These are phyloP conservation scores for Pristionchus entomophagus DNA, from an alignment of 2,888 invertebrate species.

Conservation along the genomic window DNA sequence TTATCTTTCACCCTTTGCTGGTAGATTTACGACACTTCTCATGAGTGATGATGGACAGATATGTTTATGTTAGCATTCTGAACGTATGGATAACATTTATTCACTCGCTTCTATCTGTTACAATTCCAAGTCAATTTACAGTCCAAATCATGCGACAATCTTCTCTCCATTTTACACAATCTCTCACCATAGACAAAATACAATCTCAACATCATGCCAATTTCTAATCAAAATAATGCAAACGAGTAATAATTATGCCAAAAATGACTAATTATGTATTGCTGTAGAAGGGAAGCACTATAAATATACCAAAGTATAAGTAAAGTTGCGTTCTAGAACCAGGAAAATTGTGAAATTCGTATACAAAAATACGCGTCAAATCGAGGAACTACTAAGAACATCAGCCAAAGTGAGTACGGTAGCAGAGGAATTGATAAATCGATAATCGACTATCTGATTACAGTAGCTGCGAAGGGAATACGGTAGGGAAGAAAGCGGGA, in stretches of 20 bases:
- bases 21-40: too few relatives aligned
- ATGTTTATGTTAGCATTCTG: too few relatives aligned
- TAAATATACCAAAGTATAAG: neutral
- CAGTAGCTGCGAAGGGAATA: neutral
- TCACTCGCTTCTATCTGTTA: neutral
- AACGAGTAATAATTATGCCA: neutral
- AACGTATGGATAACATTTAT: too few relatives aligned
- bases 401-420: neutral
- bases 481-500: conserved; percentile 7
- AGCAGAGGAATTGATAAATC: neutral
- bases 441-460: neutral
- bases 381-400: neutral
- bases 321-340: conserved; percentile 17
- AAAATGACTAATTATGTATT: neutral
- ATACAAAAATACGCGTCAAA: neutral
- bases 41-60: too few relatives aligned
- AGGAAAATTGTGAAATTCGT: conserved; percentile 13
- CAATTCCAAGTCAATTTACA: neutral
- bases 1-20: too few relatives aligned
- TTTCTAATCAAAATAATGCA: neutral
- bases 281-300: conserved; percentile 7
- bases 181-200: neutral
- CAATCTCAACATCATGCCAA: conserved; percentile 1
- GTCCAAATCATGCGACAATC: neutral
- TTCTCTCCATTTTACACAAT: neutral